phyloP scores from a whole-genome alignment of 1,140 invertebrate genomes.

The Belonocnema kinseyi region DNA sequence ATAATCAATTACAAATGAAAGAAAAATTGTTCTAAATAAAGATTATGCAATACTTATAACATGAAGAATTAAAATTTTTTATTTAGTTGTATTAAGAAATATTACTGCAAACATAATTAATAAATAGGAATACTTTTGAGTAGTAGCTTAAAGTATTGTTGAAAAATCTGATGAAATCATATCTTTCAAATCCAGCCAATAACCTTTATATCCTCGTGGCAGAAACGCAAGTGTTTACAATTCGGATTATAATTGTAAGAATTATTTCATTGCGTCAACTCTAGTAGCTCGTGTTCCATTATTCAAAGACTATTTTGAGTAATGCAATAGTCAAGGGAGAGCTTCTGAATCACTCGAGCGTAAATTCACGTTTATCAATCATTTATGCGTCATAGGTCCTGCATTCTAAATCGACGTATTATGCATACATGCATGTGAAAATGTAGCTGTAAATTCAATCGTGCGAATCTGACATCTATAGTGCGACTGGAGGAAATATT shows the following conservation, averaged over 20 bases:
- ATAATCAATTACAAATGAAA: too few species aligned
- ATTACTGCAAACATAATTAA: too few species aligned
- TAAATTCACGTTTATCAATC: constrained; percentile 3
- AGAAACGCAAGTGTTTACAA: neutral
- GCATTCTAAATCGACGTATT: neutral
- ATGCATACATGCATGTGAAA: neutral
- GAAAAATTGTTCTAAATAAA: too few species aligned
- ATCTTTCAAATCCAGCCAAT: neutral
- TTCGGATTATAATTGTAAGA: neutral
- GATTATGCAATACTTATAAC: too few species aligned
- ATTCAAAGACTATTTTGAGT: constrained; percentile 16
- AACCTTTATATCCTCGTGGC: neutral
- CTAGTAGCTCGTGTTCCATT: neutral
- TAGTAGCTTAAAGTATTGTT: too few species aligned
- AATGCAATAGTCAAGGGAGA: neutral
- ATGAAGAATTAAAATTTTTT: too few species aligned
- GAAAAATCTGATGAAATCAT: too few species aligned
- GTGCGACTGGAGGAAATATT: neutral
- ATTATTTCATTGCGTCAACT: neutral
- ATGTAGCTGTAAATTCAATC: neutral
- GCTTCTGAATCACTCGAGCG: neutral
- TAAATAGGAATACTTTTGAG: too few species aligned
- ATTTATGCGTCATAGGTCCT: constrained; percentile 6
- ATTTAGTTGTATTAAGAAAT: too few species aligned
- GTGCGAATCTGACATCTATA: neutral